Conservation (phyloP, 2,888 invertebrate genomes). For the Ectobius pallidus region DNA sequence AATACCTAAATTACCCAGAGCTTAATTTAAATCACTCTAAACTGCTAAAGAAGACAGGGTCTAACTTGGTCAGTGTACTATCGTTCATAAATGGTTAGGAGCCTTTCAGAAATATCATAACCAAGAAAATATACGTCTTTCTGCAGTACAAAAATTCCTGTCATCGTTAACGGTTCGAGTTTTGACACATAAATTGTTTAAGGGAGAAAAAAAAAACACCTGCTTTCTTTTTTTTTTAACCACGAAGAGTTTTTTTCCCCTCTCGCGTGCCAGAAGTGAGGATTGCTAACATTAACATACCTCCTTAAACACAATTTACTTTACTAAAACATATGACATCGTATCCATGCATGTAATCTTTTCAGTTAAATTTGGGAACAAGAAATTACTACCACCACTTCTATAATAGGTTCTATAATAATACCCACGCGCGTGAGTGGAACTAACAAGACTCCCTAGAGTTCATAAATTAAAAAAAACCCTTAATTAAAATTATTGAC, state of each 20-base stretch:
- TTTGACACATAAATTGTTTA: background rate
- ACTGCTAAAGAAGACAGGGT: too few species aligned
- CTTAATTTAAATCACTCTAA: too few species aligned
- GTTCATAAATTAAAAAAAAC: background rate
- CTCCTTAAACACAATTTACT: conserved; percentile 3
- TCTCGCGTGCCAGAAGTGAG: conserved; percentile 14
- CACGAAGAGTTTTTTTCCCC: background rate
- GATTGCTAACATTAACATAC: conserved; percentile 11
- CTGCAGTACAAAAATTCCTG: too few species aligned
- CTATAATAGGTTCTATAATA: too few species aligned
- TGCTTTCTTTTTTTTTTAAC: conserved; percentile 15
- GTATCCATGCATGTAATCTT: background rate
- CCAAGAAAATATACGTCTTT: too few species aligned
- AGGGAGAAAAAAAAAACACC: conserved; percentile 1
- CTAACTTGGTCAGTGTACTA: too few species aligned
- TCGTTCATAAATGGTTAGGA: too few species aligned
- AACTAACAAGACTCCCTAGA: background rate
- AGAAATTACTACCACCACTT: background rate
- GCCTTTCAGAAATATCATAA: too few species aligned
- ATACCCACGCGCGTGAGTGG: background rate
- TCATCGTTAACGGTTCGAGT: too few species aligned
- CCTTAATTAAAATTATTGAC: background rate
- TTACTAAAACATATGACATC: background rate
- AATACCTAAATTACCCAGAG: too few species aligned
- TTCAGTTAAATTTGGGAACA: background rate